Evolutionary conservation across 1,140 invertebrate species (phyloP).

Genomic region (Papilio glaucus): DNA sequence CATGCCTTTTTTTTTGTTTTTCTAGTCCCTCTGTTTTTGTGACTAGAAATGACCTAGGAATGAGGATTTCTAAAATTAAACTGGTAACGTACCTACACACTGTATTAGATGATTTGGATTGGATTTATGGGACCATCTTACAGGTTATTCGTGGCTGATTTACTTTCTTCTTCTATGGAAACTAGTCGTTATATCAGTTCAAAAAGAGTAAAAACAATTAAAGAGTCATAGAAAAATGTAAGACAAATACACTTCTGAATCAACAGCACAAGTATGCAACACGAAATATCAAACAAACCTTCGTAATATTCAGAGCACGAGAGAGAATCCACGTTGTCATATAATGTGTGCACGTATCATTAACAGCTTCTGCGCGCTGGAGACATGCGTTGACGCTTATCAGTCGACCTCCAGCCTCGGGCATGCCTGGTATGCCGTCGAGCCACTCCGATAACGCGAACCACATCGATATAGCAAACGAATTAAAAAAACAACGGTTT

Average conservation of each 20-base stretch:
- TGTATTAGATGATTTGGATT: no score
- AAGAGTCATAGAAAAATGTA: no score
- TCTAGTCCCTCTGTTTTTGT: no score
- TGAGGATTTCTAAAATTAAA: no score
- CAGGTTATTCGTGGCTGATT: no score
- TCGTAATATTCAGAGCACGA: slow-evolving; percentile 7
- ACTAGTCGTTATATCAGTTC: no score
- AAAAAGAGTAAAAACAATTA: no score
- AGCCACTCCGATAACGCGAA: slow-evolving; percentile 37
- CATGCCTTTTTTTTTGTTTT: no score
- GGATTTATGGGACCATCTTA: no score
- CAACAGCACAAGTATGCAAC: background rate
- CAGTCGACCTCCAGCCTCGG: slow-evolving; percentile 63
- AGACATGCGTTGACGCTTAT: slow-evolving; percentile 65
- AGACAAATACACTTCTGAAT: background rate
- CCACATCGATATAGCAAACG: slow-evolving; percentile 20
- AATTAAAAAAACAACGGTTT: slow-evolving; percentile 16
- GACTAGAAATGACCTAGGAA: no score
- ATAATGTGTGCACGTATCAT: slow-evolving; percentile 25
- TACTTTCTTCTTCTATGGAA: no score
- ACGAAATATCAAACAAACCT: background rate
- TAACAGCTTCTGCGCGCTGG: slow-evolving; percentile 46
- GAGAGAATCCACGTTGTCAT: background rate
- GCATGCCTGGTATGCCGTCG: slow-evolving; percentile 42
- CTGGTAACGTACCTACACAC: no score